Evolutionary conservation across 2,888 invertebrate genomes (phyloP).

Genomic region (Autographa gamma): DNA sequence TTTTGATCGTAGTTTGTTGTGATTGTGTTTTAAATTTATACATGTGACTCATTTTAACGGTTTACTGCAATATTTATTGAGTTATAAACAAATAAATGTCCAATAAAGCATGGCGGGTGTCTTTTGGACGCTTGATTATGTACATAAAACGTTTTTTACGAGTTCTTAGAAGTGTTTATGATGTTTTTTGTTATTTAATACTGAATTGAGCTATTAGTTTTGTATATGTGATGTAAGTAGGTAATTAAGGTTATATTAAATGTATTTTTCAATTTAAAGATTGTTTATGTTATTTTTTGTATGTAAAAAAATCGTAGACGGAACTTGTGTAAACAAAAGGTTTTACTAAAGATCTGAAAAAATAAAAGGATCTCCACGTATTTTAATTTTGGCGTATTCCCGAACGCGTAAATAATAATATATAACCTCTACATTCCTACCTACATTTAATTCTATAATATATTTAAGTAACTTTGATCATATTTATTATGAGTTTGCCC

Average conservation of each 20-base stretch:
- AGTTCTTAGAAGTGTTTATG: constrained; percentile 1
- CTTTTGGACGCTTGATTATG: background rate
- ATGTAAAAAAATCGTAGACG: background rate
- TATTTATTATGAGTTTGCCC: no score
- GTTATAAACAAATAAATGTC: constrained; percentile 34
- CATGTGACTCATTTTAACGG: constrained; percentile 63
- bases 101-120: constrained; percentile 28
- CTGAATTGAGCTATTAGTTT: background rate
- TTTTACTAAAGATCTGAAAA: background rate
- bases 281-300: background rate
- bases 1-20: constrained; percentile 72
- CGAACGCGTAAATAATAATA: no score
- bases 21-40: constrained; percentile 68
- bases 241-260: background rate
- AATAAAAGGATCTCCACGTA: background rate
- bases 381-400: no score
- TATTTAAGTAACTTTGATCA: no score
- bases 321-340: background rate
- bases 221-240: background rate
- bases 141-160: constrained; percentile 7
- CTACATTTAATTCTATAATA: no score
- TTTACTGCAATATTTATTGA: constrained; percentile 57
- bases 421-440: no score
- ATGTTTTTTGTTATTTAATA: constrained; percentile 7
- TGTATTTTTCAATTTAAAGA: background rate